Conservation (phyloP, 1,140 invertebrate genomes). For the Aradophagus sp. region DNA sequence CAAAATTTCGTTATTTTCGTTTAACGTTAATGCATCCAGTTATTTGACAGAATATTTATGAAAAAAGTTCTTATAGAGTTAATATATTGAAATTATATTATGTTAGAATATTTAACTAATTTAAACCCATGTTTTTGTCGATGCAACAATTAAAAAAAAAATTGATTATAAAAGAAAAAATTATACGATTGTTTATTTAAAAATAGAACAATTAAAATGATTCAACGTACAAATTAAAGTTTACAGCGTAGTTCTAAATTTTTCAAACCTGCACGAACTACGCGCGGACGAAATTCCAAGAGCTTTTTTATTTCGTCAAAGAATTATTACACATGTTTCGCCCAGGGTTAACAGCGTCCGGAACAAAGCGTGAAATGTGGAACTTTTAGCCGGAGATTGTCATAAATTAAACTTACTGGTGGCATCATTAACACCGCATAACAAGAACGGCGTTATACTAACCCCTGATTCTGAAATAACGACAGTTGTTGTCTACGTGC, state of each 20-base stretch:
- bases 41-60: no score
- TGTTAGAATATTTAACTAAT: no score
- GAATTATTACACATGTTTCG: conserved; percentile 39
- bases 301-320: conserved; percentile 6
- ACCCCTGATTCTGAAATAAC: conserved; percentile 58
- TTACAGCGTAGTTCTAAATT: not conserved
- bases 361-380: conserved; percentile 54
- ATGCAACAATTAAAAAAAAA: no score
- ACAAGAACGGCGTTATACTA: conserved; percentile 63
- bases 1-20: no score
- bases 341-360: conserved; percentile 26
- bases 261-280: not conserved
- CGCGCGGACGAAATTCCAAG: no score
- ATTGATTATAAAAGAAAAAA: no score
- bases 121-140: no score
- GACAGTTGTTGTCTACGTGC: conserved; percentile 2
- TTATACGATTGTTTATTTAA: no score
- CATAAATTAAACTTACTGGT: conserved; percentile 61
- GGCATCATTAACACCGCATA: conserved; percentile 68
- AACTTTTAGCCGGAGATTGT: conserved; percentile 52
- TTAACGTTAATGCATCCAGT: no score
- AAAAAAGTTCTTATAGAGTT: no score
- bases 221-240: not conserved
- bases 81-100: no score
- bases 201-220: no score